phyloP scores from a whole-genome alignment of 2,888 invertebrate species.

The Drosophila prostipennis region DNA sequence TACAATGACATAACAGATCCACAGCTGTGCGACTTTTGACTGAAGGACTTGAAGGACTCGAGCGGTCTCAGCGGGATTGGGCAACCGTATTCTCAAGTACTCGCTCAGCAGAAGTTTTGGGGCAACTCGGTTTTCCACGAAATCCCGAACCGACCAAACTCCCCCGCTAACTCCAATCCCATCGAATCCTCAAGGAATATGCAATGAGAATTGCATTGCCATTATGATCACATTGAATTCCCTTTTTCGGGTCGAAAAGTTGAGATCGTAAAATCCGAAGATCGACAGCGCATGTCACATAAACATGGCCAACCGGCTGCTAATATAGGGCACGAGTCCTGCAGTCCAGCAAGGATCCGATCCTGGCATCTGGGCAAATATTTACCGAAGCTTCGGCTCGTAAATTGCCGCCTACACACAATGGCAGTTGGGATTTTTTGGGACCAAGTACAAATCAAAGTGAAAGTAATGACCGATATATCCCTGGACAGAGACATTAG shows the following conservation, averaged over 20 bases:
- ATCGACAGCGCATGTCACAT: slow-evolving; percentile 74
- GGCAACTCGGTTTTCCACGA: too few relatives aligned
- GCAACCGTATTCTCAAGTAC: slow-evolving; percentile 27
- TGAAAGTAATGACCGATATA: slow-evolving; percentile 74
- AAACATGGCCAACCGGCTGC: slow-evolving; percentile 73
- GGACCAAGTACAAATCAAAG: slow-evolving; percentile 59
- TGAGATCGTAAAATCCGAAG: slow-evolving; percentile 67
- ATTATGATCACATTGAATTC: slow-evolving; percentile 22
- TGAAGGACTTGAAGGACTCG: slow-evolving; percentile 24
- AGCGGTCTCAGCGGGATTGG: slow-evolving; percentile 29
- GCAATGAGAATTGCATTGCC: slow-evolving; percentile 39
- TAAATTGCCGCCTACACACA: slow-evolving; percentile 62
- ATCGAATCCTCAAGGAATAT: slow-evolving; percentile 37
- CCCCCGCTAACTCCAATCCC: slow-evolving; percentile 16
- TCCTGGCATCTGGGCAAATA: slow-evolving; percentile 73
- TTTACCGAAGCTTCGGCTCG: slow-evolving; percentile 73
- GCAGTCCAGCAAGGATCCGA: slow-evolving; percentile 3
- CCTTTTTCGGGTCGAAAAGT: slow-evolving; percentile 32
- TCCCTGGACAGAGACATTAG: slow-evolving; percentile 71
- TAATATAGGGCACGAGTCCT: slow-evolving; percentile 70
- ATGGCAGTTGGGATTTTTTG: slow-evolving; percentile 3
- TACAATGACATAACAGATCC: slow-evolving; percentile 36
- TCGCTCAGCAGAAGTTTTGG: background rate
- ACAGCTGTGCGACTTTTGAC: slow-evolving; percentile 32
- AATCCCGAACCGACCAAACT: slow-evolving; percentile 7